Base-by-base conservation (phyloP, 2,888 invertebrate species). In the Lithophane socia region DNA sequence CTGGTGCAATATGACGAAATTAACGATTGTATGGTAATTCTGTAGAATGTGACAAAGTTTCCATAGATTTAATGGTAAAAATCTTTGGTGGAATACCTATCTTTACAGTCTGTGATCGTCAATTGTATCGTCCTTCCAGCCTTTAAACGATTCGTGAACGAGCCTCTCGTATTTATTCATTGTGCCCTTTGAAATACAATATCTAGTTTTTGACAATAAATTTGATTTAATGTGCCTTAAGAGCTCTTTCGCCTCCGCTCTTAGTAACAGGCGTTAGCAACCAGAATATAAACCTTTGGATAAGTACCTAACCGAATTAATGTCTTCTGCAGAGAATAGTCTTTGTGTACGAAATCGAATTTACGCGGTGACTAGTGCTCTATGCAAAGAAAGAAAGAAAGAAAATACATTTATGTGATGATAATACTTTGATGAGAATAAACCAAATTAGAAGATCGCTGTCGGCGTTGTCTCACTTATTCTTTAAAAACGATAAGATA, bases 341-440 rank as follows among this genome's bases (percentile, higher is more conserved):
- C 68, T 79, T 79, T 79, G 79, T 37, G 79, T 49, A 67, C 16
- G 44, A 21, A 78, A 78, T 82, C 44, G 37, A 77, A 78, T 78
- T 78, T 83, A 83, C 63, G 63, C 24, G 47, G 42, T 24, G 49
- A 58, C 52, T 63, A 49, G 69, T 54, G 29, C 42, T 79, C 21
- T 75, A 4, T 29, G 29, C 1, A 29, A 29, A 29, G 29, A 29
- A 29, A 29, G 29, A 29, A 29, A 29, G 29, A 29, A 29, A 29
- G 29, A 29, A 29, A 29, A 29, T 29, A 29, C 29, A 29, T 29
- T 29, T 29, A 29, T 58, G 42, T 64, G 82, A 16, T 64, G 82
- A 16, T 64, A 49, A 63, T 56, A 52, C 44, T 78, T 82, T 65
- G 83, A 58, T 44, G 52, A 37, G 16, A 64, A 63, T 56, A 54